Evolutionary conservation across 37 sponge, comb jelly and placozoan genomes (phyloP).

Genomic region (Crambe crambe): DNA sequence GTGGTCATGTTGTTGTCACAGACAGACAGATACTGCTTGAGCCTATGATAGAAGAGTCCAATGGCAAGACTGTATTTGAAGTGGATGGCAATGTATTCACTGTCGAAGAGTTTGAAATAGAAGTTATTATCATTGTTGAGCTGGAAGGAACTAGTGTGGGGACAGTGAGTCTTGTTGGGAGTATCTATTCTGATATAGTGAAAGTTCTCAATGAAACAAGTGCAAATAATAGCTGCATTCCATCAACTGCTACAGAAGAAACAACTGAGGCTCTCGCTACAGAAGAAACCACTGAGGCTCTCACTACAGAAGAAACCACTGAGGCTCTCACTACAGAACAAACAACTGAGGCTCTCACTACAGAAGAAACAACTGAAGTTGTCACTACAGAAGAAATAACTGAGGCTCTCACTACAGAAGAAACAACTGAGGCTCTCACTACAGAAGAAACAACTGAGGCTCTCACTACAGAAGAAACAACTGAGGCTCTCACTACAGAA

Average conservation of each 20-base stretch:
- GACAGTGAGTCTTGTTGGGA: background rate
- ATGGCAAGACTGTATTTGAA: slow-evolving; percentile 3
- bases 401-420: background rate
- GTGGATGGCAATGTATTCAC: slow-evolving; percentile 13
- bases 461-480: background rate
- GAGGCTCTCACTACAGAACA: background rate
- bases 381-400: background rate
- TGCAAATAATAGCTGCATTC: background rate
- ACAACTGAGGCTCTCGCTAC: background rate
- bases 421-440: background rate
- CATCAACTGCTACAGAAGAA: background rate
- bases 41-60: slow-evolving; percentile 34
- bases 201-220: background rate
- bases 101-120: slow-evolving; percentile 25
- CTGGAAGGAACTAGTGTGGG: background rate
- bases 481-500: background rate
- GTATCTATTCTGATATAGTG: slow-evolving; percentile 3
- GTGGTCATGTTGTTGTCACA: background rate
- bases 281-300: background rate
- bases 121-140: slow-evolving; percentile 31
- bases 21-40: no score
- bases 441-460: background rate
- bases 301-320: background rate
- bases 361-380: background rate
- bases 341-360: background rate